Evolutionary conservation across 2,888 invertebrate species (phyloP), one percentile per base, ranked within the genome.

Genomic region (Mythimna impura): DNA sequence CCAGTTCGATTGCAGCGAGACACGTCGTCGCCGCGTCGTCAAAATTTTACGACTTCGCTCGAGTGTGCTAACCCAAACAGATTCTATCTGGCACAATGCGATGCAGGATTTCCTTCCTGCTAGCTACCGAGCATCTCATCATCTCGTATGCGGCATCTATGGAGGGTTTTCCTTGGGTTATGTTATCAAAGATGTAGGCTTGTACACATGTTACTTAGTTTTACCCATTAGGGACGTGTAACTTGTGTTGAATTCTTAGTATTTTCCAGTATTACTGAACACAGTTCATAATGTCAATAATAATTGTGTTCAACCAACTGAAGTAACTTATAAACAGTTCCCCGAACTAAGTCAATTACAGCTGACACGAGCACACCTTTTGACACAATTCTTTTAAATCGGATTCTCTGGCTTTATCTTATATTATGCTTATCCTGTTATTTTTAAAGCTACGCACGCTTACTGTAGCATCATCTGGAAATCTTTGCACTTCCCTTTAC

Each of bases 51-150:
- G 86, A 84, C 73, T 72, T 83, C 57, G 61, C 64, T 71, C 71
- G 73, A 83, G 77, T 86, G 73, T 80, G 81, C 81, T 76, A 65
- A 83, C 86, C 84, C 81, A 86, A 86, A 84, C 84, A 84, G 79
- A 86, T 84, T 86, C 66, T 77, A 86, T 86, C 72, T 78, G 66
- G 61, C 72, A 79, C 76, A 81, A 78, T 76, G 63, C 76, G 72
- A 80, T 78, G 73, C 85, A 82, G 71, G 84, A 77, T 86, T 78
- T 83, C 76, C 86, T 86, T 73, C 84, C 75, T 80, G 62, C 66
- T 69, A 70, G 60, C 71, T 84, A 66, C 66, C 50, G 64, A 71
- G 50, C 47, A 74, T 54, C 67, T 72, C 72, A 73, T 76, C 80
- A 69, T 79, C 67, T 79, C 57, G 52, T 71, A 64, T 60, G 64